These are phyloP conservation scores for Lepisosteus osseus DNA, from an alignment of 2,113 vertebrate species.

Conservation along the genomic window DNA sequence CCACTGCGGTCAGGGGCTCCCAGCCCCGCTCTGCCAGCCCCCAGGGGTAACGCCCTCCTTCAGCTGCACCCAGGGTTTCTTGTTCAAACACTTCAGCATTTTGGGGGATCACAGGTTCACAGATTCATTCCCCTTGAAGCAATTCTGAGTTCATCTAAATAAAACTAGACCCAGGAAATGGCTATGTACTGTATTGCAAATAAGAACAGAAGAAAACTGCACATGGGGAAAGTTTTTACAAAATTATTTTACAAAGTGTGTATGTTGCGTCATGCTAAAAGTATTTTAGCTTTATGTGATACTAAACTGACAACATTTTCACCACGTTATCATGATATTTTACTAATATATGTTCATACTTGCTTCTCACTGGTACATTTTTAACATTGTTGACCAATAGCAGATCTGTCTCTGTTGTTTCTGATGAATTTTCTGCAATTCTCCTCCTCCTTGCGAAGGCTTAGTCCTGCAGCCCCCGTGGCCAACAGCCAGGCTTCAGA, in stretches of 20 bases:
- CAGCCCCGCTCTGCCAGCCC: conserved; percentile 75
- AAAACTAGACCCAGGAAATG: no score
- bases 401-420: neutral
- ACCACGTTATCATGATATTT: neutral
- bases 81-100: neutral
- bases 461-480: conserved; percentile 75
- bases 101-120: no score
- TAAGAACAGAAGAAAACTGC: no score
- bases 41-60: conserved; percentile 62
- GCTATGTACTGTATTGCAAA: no score
- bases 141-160: no score
- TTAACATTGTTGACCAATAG: neutral
- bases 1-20: conserved; percentile 71
- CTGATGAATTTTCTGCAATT: neutral
- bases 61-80: no score
- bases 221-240: no score
- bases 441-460: conserved; percentile 52
- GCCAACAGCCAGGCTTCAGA: conserved; percentile 71
- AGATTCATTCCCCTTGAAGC: no score
- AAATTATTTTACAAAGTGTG: no score
- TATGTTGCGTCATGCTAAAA: no score
- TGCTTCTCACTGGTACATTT: neutral
- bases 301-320: neutral
- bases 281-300: no score
- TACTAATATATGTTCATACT: no score